Evolutionary conservation across 1,140 invertebrate species (phyloP).

Genomic region (Amphibalanus amphitrite): DNA sequence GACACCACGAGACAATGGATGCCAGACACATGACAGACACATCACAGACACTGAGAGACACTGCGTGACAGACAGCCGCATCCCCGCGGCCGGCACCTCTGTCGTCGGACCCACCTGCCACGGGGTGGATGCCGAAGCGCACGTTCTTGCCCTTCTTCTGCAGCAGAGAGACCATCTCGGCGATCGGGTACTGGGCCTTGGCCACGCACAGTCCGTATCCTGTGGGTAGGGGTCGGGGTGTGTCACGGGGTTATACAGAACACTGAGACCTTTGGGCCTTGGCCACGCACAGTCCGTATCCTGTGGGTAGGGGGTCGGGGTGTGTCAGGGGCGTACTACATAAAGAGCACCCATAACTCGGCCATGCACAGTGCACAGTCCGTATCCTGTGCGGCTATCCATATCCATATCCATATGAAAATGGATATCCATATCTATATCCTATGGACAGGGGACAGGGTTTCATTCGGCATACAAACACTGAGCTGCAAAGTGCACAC

Average conservation of each 20-base stretch:
- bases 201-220: conserved; percentile 77
- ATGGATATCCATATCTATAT: too few species aligned
- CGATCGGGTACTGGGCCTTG: conserved; percentile 81
- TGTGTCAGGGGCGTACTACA: neutral
- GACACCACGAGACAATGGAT: too few species aligned
- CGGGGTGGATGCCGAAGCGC: conserved; percentile 77
- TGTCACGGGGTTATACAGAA: too few species aligned
- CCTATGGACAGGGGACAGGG: too few species aligned
- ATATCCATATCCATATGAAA: too few species aligned
- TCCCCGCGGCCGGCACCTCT: too few species aligned
- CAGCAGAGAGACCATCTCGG: conserved; percentile 59
- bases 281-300: conserved; percentile 75
- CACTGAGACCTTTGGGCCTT: too few species aligned
- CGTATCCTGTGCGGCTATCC: neutral
- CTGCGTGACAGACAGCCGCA: too few species aligned
- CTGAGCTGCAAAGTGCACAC: too few species aligned
- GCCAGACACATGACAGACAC: neutral
- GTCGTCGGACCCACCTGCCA: conserved; percentile 54
- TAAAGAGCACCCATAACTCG: too few species aligned
- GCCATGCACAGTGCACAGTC: neutral
- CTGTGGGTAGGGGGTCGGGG: conserved; percentile 10
- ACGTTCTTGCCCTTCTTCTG: conserved; percentile 60
- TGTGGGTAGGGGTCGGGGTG: too few species aligned
- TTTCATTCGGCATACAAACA: too few species aligned
- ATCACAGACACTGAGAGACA: conserved; percentile 4